Percentiles rank a stretch among this genome's conserved stretches.
phyloP scores from a whole-genome alignment of 2,797 vertebrate genomes.

The Xenopus petersii region DNA sequence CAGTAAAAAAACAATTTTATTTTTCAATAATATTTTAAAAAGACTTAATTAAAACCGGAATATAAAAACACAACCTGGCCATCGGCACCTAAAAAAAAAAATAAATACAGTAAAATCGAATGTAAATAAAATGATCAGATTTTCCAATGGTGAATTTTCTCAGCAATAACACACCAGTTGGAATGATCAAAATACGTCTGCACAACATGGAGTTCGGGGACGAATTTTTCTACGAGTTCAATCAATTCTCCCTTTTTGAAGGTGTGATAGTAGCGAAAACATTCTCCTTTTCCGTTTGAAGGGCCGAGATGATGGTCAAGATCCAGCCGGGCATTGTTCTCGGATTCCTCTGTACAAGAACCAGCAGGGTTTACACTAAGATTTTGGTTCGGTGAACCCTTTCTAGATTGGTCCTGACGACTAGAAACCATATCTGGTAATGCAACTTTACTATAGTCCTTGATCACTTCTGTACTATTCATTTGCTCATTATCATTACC shows the following conservation, averaged over 20 bases:
- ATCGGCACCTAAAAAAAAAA: not conserved
- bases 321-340: not conserved
- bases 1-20: no score
- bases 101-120: not conserved
- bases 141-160: slow-evolving; percentile 67
- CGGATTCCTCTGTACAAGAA: not conserved
- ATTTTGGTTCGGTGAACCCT: slow-evolving; percentile 36
- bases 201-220: slow-evolving; percentile 67
- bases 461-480: slow-evolving; percentile 57
- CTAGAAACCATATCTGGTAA: slow-evolving; percentile 74
- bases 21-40: no score
- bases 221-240: slow-evolving; percentile 63
- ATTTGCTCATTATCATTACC: slow-evolving; percentile 45
- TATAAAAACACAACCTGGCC: not conserved
- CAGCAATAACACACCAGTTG: slow-evolving; percentile 69
- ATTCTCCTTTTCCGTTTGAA: slow-evolving; percentile 39
- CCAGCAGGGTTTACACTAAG: not conserved
- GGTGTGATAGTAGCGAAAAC: slow-evolving; percentile 68
- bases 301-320: not conserved
- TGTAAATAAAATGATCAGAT: slow-evolving; percentile 41
- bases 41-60: not conserved
- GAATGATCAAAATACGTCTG: slow-evolving; percentile 69
- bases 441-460: slow-evolving; percentile 61
- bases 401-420: slow-evolving; percentile 56
- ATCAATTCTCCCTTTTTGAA: slow-evolving; percentile 72